Percentiles rank a stretch among this genome's conserved stretches.
Evolutionary conservation across 2,888 invertebrate species (phyloP).

Genomic region (Callyntrura sp.): DNA sequence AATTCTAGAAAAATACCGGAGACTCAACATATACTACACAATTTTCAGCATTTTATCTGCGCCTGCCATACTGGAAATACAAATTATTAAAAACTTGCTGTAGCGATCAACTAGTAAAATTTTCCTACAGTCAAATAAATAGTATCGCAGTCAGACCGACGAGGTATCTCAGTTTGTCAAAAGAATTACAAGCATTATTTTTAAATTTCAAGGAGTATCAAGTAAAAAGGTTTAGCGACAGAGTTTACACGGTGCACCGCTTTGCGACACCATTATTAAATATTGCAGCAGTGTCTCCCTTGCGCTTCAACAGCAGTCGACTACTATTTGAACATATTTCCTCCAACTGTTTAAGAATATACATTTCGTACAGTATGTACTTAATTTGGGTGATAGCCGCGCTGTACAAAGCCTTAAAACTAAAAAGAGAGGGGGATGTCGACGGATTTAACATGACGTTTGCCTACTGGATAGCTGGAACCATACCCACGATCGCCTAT

Average conservation of each 20-base stretch:
- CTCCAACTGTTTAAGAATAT: not conserved
- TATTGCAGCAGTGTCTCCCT: not conserved
- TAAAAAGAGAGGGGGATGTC: not conserved
- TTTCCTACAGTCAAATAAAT: too few species aligned
- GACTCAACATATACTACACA: too few species aligned
- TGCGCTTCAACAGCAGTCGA: not conserved
- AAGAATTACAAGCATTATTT: too few species aligned
- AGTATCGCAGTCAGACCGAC: too few species aligned
- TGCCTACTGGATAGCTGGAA: slow-evolving; percentile 33
- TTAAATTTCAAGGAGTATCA: too few species aligned
- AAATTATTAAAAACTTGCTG: too few species aligned
- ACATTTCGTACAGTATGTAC: slow-evolving; percentile 5
- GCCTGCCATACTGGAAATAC: too few species aligned
- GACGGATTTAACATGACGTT: slow-evolving; percentile 34
- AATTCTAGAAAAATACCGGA: too few species aligned
- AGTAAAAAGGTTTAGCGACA: slow-evolving; percentile 37
- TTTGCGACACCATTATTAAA: too few species aligned
- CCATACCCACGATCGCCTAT: not conserved
- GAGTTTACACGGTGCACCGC: slow-evolving; percentile 10
- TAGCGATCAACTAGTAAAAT: too few species aligned
- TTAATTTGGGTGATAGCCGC: slow-evolving; percentile 2
- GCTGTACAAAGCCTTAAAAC: not conserved
- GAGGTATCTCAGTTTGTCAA: too few species aligned
- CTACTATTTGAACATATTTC: not conserved
- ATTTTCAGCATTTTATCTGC: too few species aligned